Evolutionary conservation across 2,113 vertebrate species (phyloP).

Genomic region (Sialia sialis): DNA sequence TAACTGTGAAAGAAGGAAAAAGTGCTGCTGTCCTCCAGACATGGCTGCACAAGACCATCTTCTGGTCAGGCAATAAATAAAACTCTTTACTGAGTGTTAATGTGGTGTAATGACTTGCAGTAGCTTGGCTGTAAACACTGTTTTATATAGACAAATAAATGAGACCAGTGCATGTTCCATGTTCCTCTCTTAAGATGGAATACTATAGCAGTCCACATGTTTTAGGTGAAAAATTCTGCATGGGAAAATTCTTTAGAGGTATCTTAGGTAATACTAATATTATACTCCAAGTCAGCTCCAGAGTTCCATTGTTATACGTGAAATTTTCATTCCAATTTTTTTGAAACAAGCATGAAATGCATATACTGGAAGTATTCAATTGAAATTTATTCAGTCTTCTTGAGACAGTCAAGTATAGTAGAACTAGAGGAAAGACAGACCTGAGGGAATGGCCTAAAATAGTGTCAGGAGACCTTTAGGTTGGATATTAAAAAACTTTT

Average conservation of each 20-base stretch:
- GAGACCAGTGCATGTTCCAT: background rate
- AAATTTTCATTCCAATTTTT: background rate
- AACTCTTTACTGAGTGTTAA: background rate
- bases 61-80: conserved; percentile 15
- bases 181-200: background rate
- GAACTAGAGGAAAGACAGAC: background rate
- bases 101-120: background rate
- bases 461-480: background rate
- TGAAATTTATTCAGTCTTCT: background rate
- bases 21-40: background rate
- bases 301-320: background rate
- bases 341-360: background rate
- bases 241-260: background rate
- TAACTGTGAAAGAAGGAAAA: background rate
- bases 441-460: background rate
- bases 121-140: background rate
- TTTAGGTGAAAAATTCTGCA: background rate
- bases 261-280: background rate
- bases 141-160: background rate
- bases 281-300: background rate
- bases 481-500: background rate
- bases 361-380: background rate
- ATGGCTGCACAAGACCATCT: background rate
- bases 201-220: background rate
- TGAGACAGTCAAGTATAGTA: background rate